Base-by-base conservation (phyloP, 2,797 vertebrate species). In the Rhinella marina region DNA sequence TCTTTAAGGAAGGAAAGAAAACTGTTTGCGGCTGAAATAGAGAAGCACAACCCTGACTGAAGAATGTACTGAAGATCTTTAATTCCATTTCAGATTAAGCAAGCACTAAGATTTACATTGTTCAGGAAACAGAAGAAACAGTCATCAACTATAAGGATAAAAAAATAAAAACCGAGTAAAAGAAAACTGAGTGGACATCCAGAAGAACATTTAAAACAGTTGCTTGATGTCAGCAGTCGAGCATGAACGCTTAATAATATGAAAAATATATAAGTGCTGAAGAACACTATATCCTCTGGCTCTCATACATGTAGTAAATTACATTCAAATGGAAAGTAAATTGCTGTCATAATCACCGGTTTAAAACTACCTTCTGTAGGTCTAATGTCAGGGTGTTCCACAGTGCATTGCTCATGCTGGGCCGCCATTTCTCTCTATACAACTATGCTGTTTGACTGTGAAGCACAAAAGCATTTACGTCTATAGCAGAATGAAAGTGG, bases 101-200 rank as follows among this genome's bases (percentile, higher is more conserved):
- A 50, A 84, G 75, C 64, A 68, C 16, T 79, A 83, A 79, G 80
- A 84, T 52, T 84, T 64, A 89, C 54, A 89, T 84, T 89, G 88
- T 76, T 86, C 85, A 86, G 88, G 88, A 89, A 89, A 89, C 88
- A 89, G 85, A 86, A 89, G 88, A 86, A 89, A 89, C 85, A 89
- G 85, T 80, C 80, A 89, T 89, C 85, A 89, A 14, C 78, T 41
- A 19, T 52, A 82, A 76, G 79, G 12, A 64, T 48, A 11, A 64
- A n/a, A 52, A 85, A 64, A 54, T 85, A 54, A 85, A 80, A 70
- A 17, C 25, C 11, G 11, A 80, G 70, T 59, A 82, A 70, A 79
- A 78, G 27, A 29, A 75, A 70, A 48, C 59, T 68, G 73, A 81
- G 75, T 87, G 66, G 68, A 87, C 66, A 27, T 66, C 86, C 81